Percentiles rank a stretch among this genome's conserved stretches.
Conservation (phyloP, 2,888 invertebrate species). For the Sympetrum striolatum region DNA sequence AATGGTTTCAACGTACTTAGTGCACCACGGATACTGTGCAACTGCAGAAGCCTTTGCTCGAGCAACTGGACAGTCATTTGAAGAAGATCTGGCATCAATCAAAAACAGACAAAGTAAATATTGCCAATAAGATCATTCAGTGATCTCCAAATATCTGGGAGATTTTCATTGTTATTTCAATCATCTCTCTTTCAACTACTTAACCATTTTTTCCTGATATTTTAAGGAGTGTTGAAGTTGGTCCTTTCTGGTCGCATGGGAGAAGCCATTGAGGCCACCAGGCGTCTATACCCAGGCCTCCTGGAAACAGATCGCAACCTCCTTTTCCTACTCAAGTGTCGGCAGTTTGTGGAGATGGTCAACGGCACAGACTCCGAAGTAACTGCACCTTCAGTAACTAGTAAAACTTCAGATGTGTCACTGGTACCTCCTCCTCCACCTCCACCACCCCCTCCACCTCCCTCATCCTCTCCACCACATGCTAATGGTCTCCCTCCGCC, state of each 20-base stretch:
- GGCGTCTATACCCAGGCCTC: constrained; percentile 90
- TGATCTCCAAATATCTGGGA: not conserved
- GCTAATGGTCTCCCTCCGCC: constrained; percentile 32
- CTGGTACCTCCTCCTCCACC: constrained; percentile 20
- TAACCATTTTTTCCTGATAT: constrained; percentile 48
- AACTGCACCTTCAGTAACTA: not conserved
- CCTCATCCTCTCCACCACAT: constrained; percentile 19
- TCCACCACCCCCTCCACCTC: constrained; percentile 28
- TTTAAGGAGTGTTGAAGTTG: constrained; percentile 87
- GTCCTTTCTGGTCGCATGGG: constrained; percentile 93
- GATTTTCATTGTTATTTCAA: not conserved
- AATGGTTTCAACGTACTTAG: constrained; percentile 96
- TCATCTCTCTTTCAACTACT: not conserved
- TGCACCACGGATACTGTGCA: constrained; percentile 97
- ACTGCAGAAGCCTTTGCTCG: constrained; percentile 95
- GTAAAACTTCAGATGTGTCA: constrained; percentile 2
- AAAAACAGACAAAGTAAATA: constrained; percentile 93
- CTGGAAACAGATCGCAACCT: constrained; percentile 90
- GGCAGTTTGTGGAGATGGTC: constrained; percentile 99
- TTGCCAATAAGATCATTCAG: not conserved
- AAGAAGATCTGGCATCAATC: constrained; percentile 92
- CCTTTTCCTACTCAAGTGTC: constrained; percentile 93
- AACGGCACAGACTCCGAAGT: constrained; percentile 65
- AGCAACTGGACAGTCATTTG: constrained; percentile 86
- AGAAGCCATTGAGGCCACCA: constrained; percentile 91